A percentile compares a stretch with the other conserved stretches of the same genome.
Evolutionary conservation across 2,888 invertebrate genomes (phyloP).

Genomic region (Thyatira batis): DNA sequence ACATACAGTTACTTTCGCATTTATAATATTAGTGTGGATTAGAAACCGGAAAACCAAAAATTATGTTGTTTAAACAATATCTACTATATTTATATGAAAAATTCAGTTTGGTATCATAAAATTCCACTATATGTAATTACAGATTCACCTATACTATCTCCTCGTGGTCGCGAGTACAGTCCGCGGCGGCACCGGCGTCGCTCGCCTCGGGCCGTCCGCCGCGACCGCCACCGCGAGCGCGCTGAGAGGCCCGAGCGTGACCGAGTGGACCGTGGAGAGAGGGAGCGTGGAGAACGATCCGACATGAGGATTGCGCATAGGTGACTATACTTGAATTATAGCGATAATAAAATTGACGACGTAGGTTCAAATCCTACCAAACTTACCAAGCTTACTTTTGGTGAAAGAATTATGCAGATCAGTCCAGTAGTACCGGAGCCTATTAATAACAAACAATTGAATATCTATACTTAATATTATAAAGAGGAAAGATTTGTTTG

Average conservation of each 20-base stretch:
- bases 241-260: slow-evolving; percentile 16
- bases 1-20: too few species aligned
- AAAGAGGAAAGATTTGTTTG: too few species aligned
- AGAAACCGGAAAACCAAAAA: too few species aligned
- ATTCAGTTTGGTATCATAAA: slow-evolving; percentile 5
- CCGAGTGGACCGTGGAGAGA: slow-evolving; percentile 30
- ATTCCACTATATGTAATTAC: slow-evolving; percentile 1
- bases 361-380: neutral
- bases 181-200: slow-evolving; percentile 52
- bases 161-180: slow-evolving; percentile 54
- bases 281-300: slow-evolving; percentile 4
- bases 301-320: slow-evolving; percentile 21
- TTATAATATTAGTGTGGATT: too few species aligned
- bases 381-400: too few species aligned
- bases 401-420: too few species aligned
- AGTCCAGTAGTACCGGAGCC: too few species aligned
- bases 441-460: too few species aligned
- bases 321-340: slow-evolving; percentile 18
- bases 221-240: slow-evolving; percentile 49
- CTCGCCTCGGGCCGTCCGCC: slow-evolving; percentile 57
- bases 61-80: too few species aligned
- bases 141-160: slow-evolving; percentile 69
- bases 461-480: too few species aligned
- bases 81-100: too few species aligned
- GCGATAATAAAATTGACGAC: neutral